Evolutionary conservation across 2,113 vertebrate species (phyloP).

Genomic region (Cromileptes altivelis): DNA sequence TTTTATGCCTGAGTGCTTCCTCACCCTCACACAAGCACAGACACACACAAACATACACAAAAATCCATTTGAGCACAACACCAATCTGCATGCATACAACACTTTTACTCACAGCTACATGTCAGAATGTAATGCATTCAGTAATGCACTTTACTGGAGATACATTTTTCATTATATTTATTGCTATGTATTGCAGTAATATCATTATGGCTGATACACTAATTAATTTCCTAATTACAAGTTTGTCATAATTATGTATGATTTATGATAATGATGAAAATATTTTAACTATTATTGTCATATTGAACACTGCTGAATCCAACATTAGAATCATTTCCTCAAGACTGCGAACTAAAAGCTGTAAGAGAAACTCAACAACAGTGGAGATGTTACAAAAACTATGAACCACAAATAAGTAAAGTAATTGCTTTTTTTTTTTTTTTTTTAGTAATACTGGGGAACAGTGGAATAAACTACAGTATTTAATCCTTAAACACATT

Average conservation of each 20-base stretch:
- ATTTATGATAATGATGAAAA: constrained; percentile 10
- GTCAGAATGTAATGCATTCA: neutral
- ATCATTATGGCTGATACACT: neutral
- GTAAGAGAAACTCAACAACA: neutral
- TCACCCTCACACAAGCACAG: constrained; percentile 5
- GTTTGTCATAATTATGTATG: neutral
- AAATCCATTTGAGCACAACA: neutral
- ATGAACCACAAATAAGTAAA: neutral
- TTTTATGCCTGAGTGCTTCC: constrained; percentile 44
- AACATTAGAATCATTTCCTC: neutral
- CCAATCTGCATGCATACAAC: constrained; percentile 8
- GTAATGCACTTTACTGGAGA: neutral
- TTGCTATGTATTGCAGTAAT: neutral
- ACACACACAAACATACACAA: neutral
- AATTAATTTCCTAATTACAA: neutral
- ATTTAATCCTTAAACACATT: neutral
- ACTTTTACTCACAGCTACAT: neutral
- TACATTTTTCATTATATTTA: neutral
- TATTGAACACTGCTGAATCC: neutral
- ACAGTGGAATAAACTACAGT: neutral
- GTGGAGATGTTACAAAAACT: neutral
- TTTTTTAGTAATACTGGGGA: no score
- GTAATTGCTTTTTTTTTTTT: no score
- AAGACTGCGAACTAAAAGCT: neutral
- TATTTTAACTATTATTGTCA: neutral